These are phyloP conservation scores for Steinernema scapterisci DNA, from an alignment of 2,888 invertebrate genomes.

Conservation along the genomic window DNA sequence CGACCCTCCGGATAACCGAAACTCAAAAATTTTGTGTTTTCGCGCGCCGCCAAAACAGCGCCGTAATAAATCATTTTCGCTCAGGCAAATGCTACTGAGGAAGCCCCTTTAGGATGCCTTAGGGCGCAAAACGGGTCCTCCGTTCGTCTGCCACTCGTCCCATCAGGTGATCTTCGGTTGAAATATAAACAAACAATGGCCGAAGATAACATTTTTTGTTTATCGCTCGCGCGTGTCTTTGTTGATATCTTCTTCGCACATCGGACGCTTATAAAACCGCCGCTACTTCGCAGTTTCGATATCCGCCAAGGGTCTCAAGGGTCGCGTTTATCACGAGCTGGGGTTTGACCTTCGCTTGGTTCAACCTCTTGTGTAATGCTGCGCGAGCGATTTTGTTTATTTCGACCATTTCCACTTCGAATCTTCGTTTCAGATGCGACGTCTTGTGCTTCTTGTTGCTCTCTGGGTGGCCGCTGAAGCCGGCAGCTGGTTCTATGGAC, in stretches of 20 bases:
- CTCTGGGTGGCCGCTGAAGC: not conserved
- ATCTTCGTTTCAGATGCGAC: not conserved
- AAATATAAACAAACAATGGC: not conserved
- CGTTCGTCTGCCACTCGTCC: not conserved
- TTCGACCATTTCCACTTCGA: too few relatives aligned
- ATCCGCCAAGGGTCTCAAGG: not conserved
- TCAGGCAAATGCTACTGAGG: not conserved
- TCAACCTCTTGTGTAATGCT: not conserved
- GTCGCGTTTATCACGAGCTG: conserved; percentile 11
- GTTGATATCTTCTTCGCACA: not conserved
- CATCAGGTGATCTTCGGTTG: not conserved
- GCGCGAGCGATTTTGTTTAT: not conserved
- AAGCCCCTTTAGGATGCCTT: not conserved
- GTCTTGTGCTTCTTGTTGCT: not conserved
- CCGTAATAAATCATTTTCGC: conserved; percentile 8
- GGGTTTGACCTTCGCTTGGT: not conserved
- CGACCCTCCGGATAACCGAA: too few relatives aligned
- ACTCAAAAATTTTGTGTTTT: too few relatives aligned
- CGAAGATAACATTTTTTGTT: conserved; percentile 10
- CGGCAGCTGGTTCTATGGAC: not conserved
- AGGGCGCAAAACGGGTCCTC: not conserved
- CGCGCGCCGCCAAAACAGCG: too few relatives aligned
- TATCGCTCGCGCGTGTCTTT: not conserved
- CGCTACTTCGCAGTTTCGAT: not conserved
- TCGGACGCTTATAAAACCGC: not conserved